Evolutionary conservation across 2,113 vertebrate species (phyloP).

Genomic region (Pelvicachromis taeniatus): DNA sequence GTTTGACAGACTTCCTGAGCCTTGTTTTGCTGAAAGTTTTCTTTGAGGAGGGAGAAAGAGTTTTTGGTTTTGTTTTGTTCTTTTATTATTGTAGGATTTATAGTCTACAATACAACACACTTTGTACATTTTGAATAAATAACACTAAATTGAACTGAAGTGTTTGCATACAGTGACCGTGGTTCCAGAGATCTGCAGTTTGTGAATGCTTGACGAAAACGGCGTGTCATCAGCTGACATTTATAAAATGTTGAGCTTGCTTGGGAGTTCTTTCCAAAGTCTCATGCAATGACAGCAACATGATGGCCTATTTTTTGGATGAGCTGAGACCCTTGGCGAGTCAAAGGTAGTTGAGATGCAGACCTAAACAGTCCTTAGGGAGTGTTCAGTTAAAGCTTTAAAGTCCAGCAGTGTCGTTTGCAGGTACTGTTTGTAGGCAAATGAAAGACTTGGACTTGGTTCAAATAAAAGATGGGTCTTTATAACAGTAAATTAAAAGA

Average conservation of each 20-base stretch:
- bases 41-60: not conserved
- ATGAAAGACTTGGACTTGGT: not conserved
- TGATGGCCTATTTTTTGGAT: not conserved
- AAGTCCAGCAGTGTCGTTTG: not conserved
- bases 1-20: not conserved
- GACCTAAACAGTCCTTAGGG: not conserved
- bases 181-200: not conserved
- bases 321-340: not conserved
- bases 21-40: not conserved
- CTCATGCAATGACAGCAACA: not conserved
- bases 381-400: not conserved
- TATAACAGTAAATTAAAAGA: not conserved
- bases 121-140: rapidly evolving
- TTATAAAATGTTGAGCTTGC: not conserved
- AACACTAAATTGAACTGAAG: not conserved
- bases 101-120: not conserved
- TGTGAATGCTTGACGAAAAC: not conserved
- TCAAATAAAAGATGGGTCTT: rapidly evolving
- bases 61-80: rapidly evolving
- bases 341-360: not conserved
- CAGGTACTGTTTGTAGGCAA: not conserved
- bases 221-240: not conserved
- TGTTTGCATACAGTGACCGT: not conserved
- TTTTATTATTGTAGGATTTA: not conserved
- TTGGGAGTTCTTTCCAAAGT: not conserved